phyloP scores from a whole-genome alignment of 1,140 invertebrate species.

The Drosophila burlai region DNA sequence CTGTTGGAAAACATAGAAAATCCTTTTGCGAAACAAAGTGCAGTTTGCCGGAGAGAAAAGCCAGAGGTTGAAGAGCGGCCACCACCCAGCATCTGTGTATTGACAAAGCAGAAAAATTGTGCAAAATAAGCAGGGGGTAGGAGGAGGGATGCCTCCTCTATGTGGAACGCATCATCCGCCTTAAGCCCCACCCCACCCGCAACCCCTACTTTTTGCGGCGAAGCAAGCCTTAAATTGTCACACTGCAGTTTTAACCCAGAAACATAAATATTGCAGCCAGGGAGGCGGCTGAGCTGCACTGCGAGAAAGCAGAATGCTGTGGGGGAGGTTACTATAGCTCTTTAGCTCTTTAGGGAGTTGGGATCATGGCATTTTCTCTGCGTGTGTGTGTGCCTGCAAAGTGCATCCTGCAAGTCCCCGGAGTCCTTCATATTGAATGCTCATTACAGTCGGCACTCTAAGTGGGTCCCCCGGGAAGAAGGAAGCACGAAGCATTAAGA shows the following conservation, averaged over 20 bases:
- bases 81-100: constrained; percentile 42
- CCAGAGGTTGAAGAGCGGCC: constrained; percentile 15
- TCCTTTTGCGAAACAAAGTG: constrained; percentile 78
- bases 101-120: constrained; percentile 61
- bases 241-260: constrained; percentile 73
- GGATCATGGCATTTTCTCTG: not conserved
- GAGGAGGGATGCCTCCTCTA: too few relatives aligned
- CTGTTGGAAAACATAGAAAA: constrained; percentile 78
- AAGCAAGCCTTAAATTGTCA: constrained; percentile 61
- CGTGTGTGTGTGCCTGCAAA: constrained; percentile 6
- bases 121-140: constrained; percentile 40
- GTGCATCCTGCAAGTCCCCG: constrained; percentile 14
- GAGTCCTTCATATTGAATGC: constrained; percentile 32
- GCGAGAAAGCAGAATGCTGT: not conserved
- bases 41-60: constrained; percentile 21
- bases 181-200: constrained; percentile 1
- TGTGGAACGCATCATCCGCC: constrained; percentile 27
- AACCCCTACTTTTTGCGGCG: constrained; percentile 4
- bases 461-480: constrained; percentile 4
- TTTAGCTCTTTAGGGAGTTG: too few relatives aligned
- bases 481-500: not conserved
- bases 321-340: too few relatives aligned
- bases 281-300: not conserved
- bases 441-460: constrained; percentile 37
- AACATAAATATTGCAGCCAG: constrained; percentile 70